phyloP scores from a whole-genome alignment of 2,113 vertebrate genomes.

The Triplophysa tibetana region DNA sequence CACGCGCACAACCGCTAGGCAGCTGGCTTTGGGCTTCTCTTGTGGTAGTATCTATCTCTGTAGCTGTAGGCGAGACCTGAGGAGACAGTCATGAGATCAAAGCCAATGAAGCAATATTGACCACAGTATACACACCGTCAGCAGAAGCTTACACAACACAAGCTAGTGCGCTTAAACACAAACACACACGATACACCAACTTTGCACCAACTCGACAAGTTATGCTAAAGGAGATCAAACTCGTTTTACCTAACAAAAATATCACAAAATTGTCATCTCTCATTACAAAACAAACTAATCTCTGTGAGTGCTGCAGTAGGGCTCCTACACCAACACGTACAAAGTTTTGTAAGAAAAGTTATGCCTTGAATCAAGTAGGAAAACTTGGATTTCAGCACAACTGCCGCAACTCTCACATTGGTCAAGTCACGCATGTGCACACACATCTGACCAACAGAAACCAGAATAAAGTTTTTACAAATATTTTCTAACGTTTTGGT shows the following conservation, averaged over 20 bases:
- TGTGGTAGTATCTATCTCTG: conserved; percentile 22
- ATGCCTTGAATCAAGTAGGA: no score
- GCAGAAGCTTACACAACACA: not conserved
- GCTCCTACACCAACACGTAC: no score
- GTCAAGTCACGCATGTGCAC: no score
- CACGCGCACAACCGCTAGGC: conserved; percentile 41
- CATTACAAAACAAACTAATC: not conserved
- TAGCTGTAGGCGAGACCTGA: conserved; percentile 15
- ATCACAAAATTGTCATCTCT: not conserved
- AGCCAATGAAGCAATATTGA: conserved; percentile 21
- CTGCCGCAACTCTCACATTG: no score
- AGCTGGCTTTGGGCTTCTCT: conserved; percentile 11
- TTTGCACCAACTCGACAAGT: not conserved
- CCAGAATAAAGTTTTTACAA: no score
- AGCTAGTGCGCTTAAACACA: no score
- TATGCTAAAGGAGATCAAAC: not conserved
- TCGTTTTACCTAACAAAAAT: not conserved
- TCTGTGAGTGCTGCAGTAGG: not conserved
- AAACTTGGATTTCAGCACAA: no score
- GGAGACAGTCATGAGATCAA: conserved; percentile 4
- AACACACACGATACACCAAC: not conserved
- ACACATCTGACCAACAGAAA: no score
- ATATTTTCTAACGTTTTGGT: no score
- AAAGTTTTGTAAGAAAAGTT: not conserved
- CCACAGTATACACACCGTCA: conserved; percentile 41